phyloP scores from a whole-genome alignment of 2,888 invertebrate species.

The Polia nebulosa region DNA sequence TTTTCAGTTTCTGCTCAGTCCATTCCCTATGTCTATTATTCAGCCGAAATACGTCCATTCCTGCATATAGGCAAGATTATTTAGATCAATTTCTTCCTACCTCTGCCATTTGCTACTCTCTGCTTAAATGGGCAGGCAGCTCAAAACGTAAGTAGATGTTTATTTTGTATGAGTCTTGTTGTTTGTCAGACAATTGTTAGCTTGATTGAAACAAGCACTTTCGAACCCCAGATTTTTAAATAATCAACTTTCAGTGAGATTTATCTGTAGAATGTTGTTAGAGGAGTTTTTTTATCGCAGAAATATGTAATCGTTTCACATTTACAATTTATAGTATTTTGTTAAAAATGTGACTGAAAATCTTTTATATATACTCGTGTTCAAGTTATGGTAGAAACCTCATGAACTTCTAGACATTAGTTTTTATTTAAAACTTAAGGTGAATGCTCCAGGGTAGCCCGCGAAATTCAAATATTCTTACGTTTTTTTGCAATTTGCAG shows the following conservation, averaged over 20 bases:
- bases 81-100: too few species aligned
- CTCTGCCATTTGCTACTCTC: not conserved
- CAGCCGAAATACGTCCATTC: too few species aligned
- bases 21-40: too few species aligned
- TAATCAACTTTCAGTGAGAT: not conserved
- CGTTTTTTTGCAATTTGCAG: too few species aligned
- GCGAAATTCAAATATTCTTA: too few species aligned
- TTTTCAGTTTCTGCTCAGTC: too few species aligned
- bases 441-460: too few species aligned
- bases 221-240: not conserved
- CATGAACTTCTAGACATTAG: not conserved
- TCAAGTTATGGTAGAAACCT: not conserved
- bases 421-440: not conserved
- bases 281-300: constrained; percentile 2
- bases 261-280: not conserved
- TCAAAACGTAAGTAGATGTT: constrained; percentile 20
- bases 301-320: not conserved
- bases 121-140: constrained; percentile 4
- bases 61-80: too few species aligned
- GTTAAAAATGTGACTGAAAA: constrained; percentile 12
- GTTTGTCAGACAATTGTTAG: constrained; percentile 36
- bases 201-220: not conserved
- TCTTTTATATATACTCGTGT: too few species aligned
- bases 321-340: constrained; percentile 5
- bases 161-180: constrained; percentile 45